A percentile compares a stretch with the other conserved stretches of the same genome.
These are phyloP conservation scores for Monodelphis domestica DNA, from an alignment of 2,797 vertebrate genomes.

Conservation along the genomic window DNA sequence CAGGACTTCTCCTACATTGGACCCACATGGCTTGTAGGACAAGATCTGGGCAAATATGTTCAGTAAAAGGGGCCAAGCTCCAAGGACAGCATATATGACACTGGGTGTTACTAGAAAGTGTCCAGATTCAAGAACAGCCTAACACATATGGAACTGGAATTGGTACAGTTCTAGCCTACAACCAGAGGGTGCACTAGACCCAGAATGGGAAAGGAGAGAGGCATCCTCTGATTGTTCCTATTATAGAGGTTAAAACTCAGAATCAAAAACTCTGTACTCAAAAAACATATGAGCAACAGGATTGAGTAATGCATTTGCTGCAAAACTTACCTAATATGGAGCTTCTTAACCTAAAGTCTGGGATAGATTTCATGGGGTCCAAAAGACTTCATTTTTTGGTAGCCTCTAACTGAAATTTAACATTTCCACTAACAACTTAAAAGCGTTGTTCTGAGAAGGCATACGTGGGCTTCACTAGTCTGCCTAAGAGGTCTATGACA, in stretches of 20 bases:
- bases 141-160: not conserved
- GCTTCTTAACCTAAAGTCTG: not conserved
- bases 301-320: not conserved
- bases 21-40: not conserved
- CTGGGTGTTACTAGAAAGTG: not conserved
- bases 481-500: not conserved
- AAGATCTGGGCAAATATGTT: not conserved
- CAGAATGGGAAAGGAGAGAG: not conserved
- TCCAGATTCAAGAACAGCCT: not conserved
- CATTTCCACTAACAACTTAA: not conserved
- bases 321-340: not conserved
- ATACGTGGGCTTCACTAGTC: not conserved
- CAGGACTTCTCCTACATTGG: not conserved
- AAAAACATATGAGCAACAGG: not conserved
- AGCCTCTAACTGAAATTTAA: not conserved
- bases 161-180: not conserved
- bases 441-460: not conserved
- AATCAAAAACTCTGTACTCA: not conserved
- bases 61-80: not conserved
- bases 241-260: not conserved
- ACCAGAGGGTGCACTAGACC: not conserved
- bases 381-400: not conserved
- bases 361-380: not conserved
- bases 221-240: not conserved
- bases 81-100: not conserved